Evolutionary conservation across 1,140 invertebrate genomes (phyloP), one percentile per base, ranked within the genome.

Genomic region (Frieseomelitta varia): DNA sequence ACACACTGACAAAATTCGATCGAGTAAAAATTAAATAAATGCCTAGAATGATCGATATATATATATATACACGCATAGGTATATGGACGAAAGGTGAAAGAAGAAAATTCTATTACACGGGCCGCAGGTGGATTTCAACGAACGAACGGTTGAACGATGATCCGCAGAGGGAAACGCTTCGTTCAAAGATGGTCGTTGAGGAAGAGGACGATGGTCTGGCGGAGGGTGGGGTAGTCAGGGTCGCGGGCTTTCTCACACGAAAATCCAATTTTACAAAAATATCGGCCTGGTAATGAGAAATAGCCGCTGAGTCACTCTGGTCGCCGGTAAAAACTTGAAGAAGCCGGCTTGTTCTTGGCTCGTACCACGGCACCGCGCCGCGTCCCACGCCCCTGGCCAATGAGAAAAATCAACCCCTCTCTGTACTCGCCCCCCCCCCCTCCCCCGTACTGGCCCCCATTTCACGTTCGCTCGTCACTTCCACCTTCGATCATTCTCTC

Each of bases 221-320:
- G 1, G 39, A 51, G 68, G 74, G 55, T 47, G 65, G 67, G 53
- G 68, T 68, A 79, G 86, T 69, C 82, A 85, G 86, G 87, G 79
- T 88, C 85, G 89, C 89, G 87, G 74, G 84, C 82, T 89, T 87
- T 89, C 89, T 90, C 90, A 85, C 83, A 91, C 89, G 90, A 91
- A 91, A 91, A 91, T 91, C 90, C 90, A 91, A 90, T 91, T 91
- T 91, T 91, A 91, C 90, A 91, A 91, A 91, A 91, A 91, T 91
- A 91, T 91, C 89, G 86, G 63, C 68, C 90, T 68, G 89, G 90
- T 91, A 91, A 91, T 91, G 90, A 91, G 90, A 91, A 91, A 91
- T 91, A 91, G 90, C 81, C 85, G 90, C 90, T 91, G 90, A 91
- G 87, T 91, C 90, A 91, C 55, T 68, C 51, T 34, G 87, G 80